Percentiles rank a stretch among this genome's conserved stretches.
Evolutionary conservation across 2,797 vertebrate species (phyloP).

Genomic region (Synaphobranchus kaupii): DNA sequence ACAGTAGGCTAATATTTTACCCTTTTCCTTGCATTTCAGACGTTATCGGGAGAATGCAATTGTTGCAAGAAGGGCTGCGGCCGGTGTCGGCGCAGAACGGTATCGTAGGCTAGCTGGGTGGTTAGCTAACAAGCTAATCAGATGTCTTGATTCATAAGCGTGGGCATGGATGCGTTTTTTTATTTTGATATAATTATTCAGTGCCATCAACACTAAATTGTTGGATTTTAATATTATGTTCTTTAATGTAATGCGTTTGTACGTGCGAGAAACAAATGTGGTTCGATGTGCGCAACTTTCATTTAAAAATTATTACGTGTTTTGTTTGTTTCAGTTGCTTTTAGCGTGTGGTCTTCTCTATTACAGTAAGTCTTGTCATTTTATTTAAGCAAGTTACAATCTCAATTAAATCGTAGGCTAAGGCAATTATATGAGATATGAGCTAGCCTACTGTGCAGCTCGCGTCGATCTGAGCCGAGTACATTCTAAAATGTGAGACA

Average conservation of each 20-base stretch:
- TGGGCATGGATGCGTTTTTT: not conserved
- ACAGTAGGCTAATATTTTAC: conserved; percentile 10
- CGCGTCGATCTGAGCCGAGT: conserved; percentile 2
- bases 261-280: not conserved
- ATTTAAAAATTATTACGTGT: not conserved
- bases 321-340: not conserved
- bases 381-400: not conserved
- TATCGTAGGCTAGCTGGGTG: conserved; percentile 33
- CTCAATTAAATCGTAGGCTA: not conserved
- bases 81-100: conserved; percentile 11
- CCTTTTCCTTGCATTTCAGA: conserved; percentile 25
- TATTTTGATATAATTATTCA: not conserved
- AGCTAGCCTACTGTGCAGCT: not conserved
- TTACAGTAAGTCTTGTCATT: not conserved
- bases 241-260: not conserved
- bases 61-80: conserved; percentile 46
- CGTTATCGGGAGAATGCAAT: conserved; percentile 46
- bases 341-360: not conserved
- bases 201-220: not conserved
- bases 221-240: not conserved
- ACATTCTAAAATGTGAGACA: conserved; percentile 27
- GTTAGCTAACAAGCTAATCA: not conserved
- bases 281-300: not conserved
- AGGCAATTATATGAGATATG: not conserved
- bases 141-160: not conserved